Evolutionary conservation across 2,888 invertebrate genomes (phyloP).

Genomic region (Neria commutata): DNA sequence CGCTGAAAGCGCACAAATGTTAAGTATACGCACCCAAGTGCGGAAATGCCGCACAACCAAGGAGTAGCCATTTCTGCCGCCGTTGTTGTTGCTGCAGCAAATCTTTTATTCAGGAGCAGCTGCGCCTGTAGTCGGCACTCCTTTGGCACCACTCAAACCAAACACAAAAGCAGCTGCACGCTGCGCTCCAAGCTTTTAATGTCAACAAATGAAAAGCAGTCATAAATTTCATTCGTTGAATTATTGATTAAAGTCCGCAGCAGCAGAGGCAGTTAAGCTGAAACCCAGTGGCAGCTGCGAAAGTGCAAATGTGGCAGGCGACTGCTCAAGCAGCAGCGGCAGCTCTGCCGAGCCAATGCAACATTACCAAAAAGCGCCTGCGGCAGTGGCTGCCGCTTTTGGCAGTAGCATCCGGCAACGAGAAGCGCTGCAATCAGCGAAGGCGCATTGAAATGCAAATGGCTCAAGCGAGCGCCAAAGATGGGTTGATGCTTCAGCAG

Average conservation of each 20-base stretch:
- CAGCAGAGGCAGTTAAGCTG: neutral
- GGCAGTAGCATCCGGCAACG: neutral
- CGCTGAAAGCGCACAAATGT: neutral
- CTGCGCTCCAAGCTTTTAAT: constrained; percentile 20
- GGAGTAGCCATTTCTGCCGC: no score
- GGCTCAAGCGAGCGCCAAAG: no score
- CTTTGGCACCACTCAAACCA: no score
- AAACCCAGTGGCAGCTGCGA: neutral
- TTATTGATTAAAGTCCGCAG: constrained; percentile 24
- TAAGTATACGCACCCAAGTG: neutral
- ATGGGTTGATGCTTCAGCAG: no score
- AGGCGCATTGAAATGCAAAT: neutral
- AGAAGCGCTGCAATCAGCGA: constrained; percentile 9
- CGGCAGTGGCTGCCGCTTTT: constrained; percentile 2
- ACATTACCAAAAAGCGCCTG: constrained; percentile 22
- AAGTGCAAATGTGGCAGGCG: no score
- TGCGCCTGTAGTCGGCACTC: neutral
- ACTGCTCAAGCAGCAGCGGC: no score
- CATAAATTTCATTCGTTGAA: constrained; percentile 25
- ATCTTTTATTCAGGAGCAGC: constrained; percentile 25
- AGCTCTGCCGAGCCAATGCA: constrained; percentile 1
- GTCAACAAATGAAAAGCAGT: constrained; percentile 20
- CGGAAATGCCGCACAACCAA: constrained; percentile 6
- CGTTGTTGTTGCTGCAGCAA: constrained; percentile 1
- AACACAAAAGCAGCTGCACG: neutral